Evolutionary conservation across 2,113 vertebrate genomes (phyloP).

Genomic region (Ailuropoda melanoleuca): DNA sequence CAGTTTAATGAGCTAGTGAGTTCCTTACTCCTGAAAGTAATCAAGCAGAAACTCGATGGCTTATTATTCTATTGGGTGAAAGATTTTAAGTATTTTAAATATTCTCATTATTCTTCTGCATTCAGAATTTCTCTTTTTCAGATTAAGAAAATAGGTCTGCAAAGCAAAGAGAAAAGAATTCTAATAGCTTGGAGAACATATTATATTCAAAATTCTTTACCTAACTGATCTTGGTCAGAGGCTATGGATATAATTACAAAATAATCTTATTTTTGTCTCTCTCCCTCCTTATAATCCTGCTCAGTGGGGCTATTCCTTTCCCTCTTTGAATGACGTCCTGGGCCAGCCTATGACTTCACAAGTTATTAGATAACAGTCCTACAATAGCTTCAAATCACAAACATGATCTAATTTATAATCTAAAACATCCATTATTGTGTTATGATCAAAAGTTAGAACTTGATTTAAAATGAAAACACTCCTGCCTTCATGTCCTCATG

Average conservation of each 20-base stretch:
- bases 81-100: conserved; percentile 10
- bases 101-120: not conserved
- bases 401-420: not conserved
- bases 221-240: not conserved
- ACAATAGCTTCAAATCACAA: not conserved
- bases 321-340: not conserved
- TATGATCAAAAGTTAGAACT: not conserved
- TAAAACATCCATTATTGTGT: not conserved
- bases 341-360: not conserved
- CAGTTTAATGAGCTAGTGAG: conserved; percentile 8
- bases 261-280: not conserved
- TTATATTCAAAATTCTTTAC: not conserved
- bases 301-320: conserved; percentile 22
- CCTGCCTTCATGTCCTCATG: not conserved
- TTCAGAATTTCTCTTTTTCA: not conserved
- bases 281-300: not conserved
- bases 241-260: not conserved
- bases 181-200: not conserved
- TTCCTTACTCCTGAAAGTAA: not conserved
- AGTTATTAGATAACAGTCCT: not conserved
- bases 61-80: not conserved
- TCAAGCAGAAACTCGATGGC: not conserved
- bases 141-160: not conserved
- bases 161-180: not conserved
- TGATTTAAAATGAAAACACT: not conserved